A percentile compares a stretch with the other conserved stretches of the same genome.
Conservation (phyloP, 2,888 invertebrate species). For the Eurytoma adleriae region DNA sequence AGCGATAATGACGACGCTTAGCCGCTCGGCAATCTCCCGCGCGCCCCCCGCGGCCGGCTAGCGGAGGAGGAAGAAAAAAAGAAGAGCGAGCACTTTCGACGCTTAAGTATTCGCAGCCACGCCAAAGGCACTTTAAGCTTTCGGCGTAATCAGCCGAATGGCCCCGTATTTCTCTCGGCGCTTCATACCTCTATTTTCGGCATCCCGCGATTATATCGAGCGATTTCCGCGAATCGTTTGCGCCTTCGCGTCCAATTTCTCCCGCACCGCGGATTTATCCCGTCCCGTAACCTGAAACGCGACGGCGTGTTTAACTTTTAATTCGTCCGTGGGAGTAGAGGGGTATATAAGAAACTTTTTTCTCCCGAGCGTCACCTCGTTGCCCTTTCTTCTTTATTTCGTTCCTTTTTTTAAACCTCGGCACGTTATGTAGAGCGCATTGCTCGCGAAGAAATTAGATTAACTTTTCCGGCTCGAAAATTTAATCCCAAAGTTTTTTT, state of each 20-base stretch:
- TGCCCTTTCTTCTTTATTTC: too few species aligned
- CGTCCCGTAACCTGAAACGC: background rate
- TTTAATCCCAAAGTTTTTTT: slow-evolving; percentile 43
- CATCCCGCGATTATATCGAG: background rate
- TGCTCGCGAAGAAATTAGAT: slow-evolving; percentile 1
- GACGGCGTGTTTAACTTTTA: background rate
- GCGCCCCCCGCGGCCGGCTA: slow-evolving; percentile 34
- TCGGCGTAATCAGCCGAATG: slow-evolving; percentile 33
- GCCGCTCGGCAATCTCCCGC: slow-evolving; percentile 46
- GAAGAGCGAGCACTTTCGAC: slow-evolving; percentile 50
- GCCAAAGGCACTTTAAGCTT: slow-evolving; percentile 51
- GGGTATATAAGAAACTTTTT: background rate
- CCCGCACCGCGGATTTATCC: too few species aligned
- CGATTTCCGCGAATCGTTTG: slow-evolving; percentile 5
- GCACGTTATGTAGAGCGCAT: background rate
- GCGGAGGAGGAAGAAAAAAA: slow-evolving; percentile 8
- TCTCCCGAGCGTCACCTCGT: background rate
- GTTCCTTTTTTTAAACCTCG: too few species aligned
- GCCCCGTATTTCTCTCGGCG: background rate
- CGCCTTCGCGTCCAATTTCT: background rate
- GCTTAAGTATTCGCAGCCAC: slow-evolving; percentile 55
- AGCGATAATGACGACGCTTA: slow-evolving; percentile 36
- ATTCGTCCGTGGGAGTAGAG: background rate
- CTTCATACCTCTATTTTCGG: background rate
- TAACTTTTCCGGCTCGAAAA: slow-evolving; percentile 30